These are phyloP conservation scores for Condylura cristata DNA, from an alignment of 2,113 vertebrate genomes.

Conservation along the genomic window DNA sequence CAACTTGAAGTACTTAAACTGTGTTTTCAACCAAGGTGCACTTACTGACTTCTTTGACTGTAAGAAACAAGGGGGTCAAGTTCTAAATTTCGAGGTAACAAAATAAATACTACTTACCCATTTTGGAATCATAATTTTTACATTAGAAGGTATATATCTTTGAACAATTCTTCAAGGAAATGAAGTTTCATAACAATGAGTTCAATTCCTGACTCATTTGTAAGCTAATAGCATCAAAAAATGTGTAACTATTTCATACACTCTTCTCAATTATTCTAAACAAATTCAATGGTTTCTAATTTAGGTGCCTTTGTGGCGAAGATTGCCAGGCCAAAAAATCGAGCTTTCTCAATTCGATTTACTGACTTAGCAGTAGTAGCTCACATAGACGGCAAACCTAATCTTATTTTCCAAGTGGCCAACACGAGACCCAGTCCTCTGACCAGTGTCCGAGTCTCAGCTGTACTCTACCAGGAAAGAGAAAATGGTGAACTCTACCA, in stretches of 20 bases:
- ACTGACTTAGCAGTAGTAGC: conserved; percentile 92
- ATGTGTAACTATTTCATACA: conserved; percentile 37
- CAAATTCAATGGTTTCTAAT: conserved; percentile 60
- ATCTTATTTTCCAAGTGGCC: conserved; percentile 94
- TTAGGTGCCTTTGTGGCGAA: conserved; percentile 99
- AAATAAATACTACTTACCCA: conserved; percentile 3
- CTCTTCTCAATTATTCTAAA: conserved; percentile 54
- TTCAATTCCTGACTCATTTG: background rate
- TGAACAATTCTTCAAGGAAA: conserved; percentile 28
- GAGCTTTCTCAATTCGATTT: conserved; percentile 94
- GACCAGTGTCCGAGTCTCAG: conserved; percentile 91
- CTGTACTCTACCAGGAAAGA: conserved; percentile 93
- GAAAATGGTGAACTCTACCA: conserved; percentile 93
- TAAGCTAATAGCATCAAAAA: conserved; percentile 33
- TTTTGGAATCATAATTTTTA: conserved; percentile 46
- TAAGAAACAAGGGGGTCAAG: background rate
- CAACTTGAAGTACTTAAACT: background rate
- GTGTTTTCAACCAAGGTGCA: background rate
- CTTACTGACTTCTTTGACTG: conserved; percentile 32
- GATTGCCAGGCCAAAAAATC: conserved; percentile 96
- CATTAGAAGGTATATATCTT: conserved; percentile 2
- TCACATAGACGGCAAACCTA: conserved; percentile 89
- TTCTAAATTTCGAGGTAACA: conserved; percentile 46
- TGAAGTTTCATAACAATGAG: conserved; percentile 18
- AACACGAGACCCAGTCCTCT: conserved; percentile 93